A percentile compares a stretch with the other conserved stretches of the same genome.
Evolutionary conservation across 2,797 vertebrate species (phyloP).

Genomic region (Erpetoichthys calabaricus): DNA sequence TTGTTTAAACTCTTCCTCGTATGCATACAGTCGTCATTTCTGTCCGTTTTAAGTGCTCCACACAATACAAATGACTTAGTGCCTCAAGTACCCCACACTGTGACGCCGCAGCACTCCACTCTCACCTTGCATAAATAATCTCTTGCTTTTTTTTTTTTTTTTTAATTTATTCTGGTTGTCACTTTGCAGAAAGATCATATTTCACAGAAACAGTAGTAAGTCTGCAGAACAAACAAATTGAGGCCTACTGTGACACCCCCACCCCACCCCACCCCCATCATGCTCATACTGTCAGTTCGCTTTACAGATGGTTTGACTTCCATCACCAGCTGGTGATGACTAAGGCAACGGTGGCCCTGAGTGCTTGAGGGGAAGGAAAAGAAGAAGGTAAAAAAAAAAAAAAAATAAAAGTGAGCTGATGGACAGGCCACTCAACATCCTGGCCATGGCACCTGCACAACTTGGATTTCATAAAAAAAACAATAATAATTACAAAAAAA

Average conservation of each 20-base stretch:
- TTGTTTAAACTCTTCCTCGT: constrained; percentile 74
- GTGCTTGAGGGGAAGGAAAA: constrained; percentile 15
- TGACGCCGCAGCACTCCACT: neutral
- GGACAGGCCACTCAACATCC: too few relatives aligned
- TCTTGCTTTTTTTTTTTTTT: too few relatives aligned
- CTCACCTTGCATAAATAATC: too few relatives aligned
- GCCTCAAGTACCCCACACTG: constrained; percentile 69
- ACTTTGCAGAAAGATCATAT: constrained; percentile 55
- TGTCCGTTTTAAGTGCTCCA: constrained; percentile 85
- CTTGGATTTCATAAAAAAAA: too few relatives aligned
- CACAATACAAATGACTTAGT: constrained; percentile 78
- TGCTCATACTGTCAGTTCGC: too few relatives aligned
- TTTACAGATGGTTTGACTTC: too few relatives aligned
- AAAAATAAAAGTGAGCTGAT: too few relatives aligned
- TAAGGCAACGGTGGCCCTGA: constrained; percentile 60
- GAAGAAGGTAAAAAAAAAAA: neutral
- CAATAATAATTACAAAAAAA: too few relatives aligned
- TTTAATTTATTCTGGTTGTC: constrained; percentile 29
- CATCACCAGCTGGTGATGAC: constrained; percentile 39
- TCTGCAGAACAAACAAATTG: constrained; percentile 57
- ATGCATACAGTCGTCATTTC: constrained; percentile 58
- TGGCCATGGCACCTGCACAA: too few relatives aligned
- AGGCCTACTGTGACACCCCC: too few relatives aligned
- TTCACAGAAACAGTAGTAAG: constrained; percentile 70
- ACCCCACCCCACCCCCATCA: too few relatives aligned